phyloP scores from a whole-genome alignment of 2,113 vertebrate genomes.

The Calonectris borealis region DNA sequence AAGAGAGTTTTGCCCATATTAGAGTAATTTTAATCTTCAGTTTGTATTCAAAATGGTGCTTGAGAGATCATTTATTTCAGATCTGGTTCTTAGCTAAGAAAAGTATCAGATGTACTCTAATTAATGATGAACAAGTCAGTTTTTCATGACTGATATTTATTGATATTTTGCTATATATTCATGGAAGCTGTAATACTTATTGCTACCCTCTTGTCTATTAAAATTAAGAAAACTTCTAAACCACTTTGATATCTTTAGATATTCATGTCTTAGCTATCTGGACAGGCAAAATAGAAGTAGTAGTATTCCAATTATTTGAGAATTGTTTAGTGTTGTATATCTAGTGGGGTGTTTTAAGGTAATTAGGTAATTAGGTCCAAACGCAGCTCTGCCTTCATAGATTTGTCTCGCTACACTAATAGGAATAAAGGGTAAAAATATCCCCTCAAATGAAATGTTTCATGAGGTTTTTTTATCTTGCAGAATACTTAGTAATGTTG shows the following conservation, averaged over 20 bases:
- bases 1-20: neutral
- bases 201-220: constrained; percentile 4
- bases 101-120: neutral
- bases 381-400: neutral
- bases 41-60: constrained; percentile 17
- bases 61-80: constrained; percentile 35
- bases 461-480: neutral
- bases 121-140: constrained; percentile 20
- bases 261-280: neutral
- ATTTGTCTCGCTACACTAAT: neutral
- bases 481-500: neutral
- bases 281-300: neutral
- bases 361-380: neutral
- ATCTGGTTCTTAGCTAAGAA: constrained; percentile 5
- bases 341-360: neutral
- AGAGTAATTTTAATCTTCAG: constrained; percentile 11
- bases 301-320: neutral
- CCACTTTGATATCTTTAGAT: neutral
- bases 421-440: neutral
- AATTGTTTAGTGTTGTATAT: neutral
- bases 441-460: neutral
- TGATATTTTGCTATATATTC: constrained; percentile 11
- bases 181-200: neutral
- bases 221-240: neutral
- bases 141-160: constrained; percentile 28